These are phyloP conservation scores for Ellobius talpinus DNA, from an alignment of 2,113 vertebrate species.

Conservation along the genomic window DNA sequence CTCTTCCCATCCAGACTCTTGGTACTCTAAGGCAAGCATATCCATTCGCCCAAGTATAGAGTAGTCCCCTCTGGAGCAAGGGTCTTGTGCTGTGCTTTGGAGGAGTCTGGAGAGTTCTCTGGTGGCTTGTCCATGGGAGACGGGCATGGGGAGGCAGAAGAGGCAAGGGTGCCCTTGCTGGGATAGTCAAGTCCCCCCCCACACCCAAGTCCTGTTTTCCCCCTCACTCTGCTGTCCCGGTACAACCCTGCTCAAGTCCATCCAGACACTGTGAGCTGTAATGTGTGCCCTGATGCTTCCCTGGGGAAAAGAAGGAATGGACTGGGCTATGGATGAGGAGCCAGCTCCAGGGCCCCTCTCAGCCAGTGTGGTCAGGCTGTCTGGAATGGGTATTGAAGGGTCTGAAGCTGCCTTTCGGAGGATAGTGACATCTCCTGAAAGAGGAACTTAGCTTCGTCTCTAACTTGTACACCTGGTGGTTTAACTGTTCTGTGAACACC, in stretches of 20 bases:
- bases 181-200: no score
- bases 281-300: background rate
- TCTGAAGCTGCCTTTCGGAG: no score
- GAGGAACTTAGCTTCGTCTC: conserved; percentile 79
- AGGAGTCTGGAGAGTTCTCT: background rate
- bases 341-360: no score
- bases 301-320: background rate
- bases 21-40: background rate
- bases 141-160: background rate
- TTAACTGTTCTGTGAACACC: conserved; percentile 73
- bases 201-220: no score
- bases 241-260: background rate
- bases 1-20: background rate
- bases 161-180: no score
- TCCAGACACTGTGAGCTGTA: background rate
- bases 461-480: conserved; percentile 77
- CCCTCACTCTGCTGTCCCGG: fast-evolving
- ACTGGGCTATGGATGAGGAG: fast-evolving
- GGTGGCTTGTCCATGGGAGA: background rate
- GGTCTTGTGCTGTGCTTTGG: background rate
- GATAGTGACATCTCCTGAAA: background rate
- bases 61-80: background rate
- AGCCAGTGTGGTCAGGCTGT: background rate
- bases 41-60: fast-evolving
- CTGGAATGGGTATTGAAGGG: fast-evolving